Conservation (phyloP, 2,113 vertebrate species). For the Cyphomyrus plagiostoma region DNA sequence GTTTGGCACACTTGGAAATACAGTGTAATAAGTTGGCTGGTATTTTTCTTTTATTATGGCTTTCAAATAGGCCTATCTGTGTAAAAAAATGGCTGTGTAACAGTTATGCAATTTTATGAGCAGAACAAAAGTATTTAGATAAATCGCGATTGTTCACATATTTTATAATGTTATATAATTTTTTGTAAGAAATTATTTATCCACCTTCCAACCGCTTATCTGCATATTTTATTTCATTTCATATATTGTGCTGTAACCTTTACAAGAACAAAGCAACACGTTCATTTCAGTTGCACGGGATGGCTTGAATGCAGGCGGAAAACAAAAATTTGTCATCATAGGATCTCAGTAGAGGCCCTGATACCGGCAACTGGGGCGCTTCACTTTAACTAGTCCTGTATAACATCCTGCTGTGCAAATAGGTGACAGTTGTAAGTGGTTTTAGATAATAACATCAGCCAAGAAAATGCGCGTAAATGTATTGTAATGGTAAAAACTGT, state of each 20-base stretch:
- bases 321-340: background rate
- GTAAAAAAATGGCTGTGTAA: background rate
- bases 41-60: background rate
- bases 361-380: background rate
- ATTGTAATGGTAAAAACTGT: background rate
- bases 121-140: background rate
- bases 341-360: background rate
- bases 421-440: background rate
- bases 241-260: background rate
- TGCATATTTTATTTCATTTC: background rate
- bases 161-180: background rate
- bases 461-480: background rate
- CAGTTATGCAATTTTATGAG: background rate
- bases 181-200: background rate
- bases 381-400: background rate
- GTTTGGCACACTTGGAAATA: background rate
- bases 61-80: background rate
- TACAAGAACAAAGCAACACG: background rate
- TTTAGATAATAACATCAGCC: constrained; percentile 6
- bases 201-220: background rate
- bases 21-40: background rate
- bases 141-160: background rate
- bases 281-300: background rate
- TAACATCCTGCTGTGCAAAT: background rate
- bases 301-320: background rate